Conservation (phyloP, 2,113 vertebrate genomes). For the Toxostoma redivivum region DNA sequence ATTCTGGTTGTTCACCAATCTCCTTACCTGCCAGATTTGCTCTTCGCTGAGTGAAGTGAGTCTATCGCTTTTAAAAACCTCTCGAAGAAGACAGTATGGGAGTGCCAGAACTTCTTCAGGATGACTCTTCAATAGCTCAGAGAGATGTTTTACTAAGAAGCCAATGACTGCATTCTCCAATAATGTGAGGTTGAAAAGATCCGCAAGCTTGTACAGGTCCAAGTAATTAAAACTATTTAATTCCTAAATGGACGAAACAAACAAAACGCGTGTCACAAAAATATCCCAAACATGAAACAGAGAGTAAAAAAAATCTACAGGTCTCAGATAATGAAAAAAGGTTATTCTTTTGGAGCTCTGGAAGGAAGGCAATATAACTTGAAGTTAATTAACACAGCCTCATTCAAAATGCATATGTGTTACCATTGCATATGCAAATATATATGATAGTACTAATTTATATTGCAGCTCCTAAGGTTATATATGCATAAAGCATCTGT, state of each 20-base stretch:
- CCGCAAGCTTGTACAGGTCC: constrained; percentile 95
- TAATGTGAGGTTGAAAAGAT: constrained; percentile 94
- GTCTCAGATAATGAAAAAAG: not conserved
- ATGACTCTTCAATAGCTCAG: constrained; percentile 86
- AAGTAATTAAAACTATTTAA: constrained; percentile 96
- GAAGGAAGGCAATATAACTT: not conserved
- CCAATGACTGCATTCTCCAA: constrained; percentile 92
- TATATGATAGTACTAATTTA: not conserved
- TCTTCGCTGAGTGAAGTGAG: constrained; percentile 95
- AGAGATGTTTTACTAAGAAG: constrained; percentile 95
- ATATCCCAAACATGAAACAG: not conserved
- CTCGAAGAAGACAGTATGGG: constrained; percentile 90
- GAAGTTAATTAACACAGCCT: constrained; percentile 7
- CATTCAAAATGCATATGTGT: not conserved
- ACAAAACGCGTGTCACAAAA: constrained; percentile 56
- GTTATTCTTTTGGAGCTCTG: not conserved
- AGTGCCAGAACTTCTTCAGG: constrained; percentile 90
- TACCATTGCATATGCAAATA: not conserved
- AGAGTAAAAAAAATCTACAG: not conserved
- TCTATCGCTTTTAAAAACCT: constrained; percentile 94
- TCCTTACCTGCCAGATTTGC: constrained; percentile 95
- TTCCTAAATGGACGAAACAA: constrained; percentile 78
- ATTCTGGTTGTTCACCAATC: constrained; percentile 9
- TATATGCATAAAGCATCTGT: not conserved
- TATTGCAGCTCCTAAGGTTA: not conserved